phyloP scores from a whole-genome alignment of 2,888 invertebrate genomes.

The Drosophila diplacantha region DNA sequence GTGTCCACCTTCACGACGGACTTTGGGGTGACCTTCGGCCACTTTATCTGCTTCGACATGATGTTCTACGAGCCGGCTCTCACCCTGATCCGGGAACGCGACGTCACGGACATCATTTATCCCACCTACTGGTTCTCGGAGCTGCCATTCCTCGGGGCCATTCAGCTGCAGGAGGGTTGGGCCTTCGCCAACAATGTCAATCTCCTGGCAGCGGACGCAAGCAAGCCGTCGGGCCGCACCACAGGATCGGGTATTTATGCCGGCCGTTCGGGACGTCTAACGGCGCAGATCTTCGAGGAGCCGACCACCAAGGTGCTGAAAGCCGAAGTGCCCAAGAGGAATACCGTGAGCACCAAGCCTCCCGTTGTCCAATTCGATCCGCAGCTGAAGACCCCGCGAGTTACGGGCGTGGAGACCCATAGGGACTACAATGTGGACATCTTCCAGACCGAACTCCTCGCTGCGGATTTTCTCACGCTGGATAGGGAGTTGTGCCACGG shows the following conservation, averaged over 20 bases:
- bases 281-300: constrained; percentile 59
- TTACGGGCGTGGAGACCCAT: constrained; percentile 55
- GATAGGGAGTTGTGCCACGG: constrained; percentile 27
- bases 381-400: constrained; percentile 45
- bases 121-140: constrained; percentile 90
- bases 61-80: constrained; percentile 85
- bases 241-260: constrained; percentile 83
- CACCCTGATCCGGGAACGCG: constrained; percentile 69
- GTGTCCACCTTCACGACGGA: constrained; percentile 84
- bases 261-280: constrained; percentile 71
- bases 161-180: constrained; percentile 82
- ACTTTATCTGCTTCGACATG: constrained; percentile 90
- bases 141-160: constrained; percentile 81
- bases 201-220: constrained; percentile 81
- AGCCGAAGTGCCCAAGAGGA: constrained; percentile 68
- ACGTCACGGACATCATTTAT: constrained; percentile 76
- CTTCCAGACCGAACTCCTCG: constrained; percentile 56
- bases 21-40: constrained; percentile 88
- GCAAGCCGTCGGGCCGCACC: constrained; percentile 78
- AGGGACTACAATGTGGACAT: constrained; percentile 72
- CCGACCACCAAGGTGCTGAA: constrained; percentile 55
- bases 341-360: constrained; percentile 17
- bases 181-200: constrained; percentile 80
- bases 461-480: constrained; percentile 34
- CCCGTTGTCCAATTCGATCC: constrained; percentile 47